A percentile compares a stretch with the other conserved stretches of the same genome.
These are phyloP conservation scores for Actinernus sp. DNA, from an alignment of 92 coral and sea anemone genomes.

Conservation along the genomic window DNA sequence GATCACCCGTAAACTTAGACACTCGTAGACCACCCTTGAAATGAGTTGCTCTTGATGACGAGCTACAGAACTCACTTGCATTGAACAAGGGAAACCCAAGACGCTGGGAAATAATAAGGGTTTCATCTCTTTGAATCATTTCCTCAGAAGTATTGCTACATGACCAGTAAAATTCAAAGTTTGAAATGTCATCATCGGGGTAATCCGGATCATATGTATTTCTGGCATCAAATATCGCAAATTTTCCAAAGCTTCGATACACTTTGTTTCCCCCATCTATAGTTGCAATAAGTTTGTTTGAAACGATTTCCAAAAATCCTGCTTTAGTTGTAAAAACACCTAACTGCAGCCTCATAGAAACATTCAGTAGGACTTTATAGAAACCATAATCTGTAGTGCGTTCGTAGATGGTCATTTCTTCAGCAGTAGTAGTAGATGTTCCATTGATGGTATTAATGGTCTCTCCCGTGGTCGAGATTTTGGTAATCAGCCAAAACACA, in stretches of 20 bases:
- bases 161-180: conserved; percentile 53
- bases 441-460: not conserved
- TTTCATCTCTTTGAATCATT: not conserved
- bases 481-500: conserved; percentile 27
- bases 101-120: not conserved
- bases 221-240: conserved; percentile 23
- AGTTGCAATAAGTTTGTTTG: conserved; percentile 30
- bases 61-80: conserved; percentile 26
- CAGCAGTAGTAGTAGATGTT: conserved; percentile 13
- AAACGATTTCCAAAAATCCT: conserved; percentile 39
- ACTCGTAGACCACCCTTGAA: conserved; percentile 33
- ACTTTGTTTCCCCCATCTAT: conserved; percentile 33
- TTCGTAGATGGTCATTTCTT: conserved; percentile 14
- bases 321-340: conserved; percentile 30
- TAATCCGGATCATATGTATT: conserved; percentile 67
- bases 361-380: conserved; percentile 32
- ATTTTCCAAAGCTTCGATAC: conserved; percentile 8
- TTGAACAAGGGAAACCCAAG: conserved; percentile 14
- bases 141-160: conserved; percentile 36
- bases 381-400: conserved; percentile 41
- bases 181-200: not conserved
- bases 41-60: conserved; percentile 1
- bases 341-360: conserved; percentile 47
- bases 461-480: conserved; percentile 7
- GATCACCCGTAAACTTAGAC: conserved; percentile 9